A percentile compares a stretch with the other conserved stretches of the same genome.
Conservation (phyloP, 1,140 invertebrate species). For the Ptiloglossa arizonensis region DNA sequence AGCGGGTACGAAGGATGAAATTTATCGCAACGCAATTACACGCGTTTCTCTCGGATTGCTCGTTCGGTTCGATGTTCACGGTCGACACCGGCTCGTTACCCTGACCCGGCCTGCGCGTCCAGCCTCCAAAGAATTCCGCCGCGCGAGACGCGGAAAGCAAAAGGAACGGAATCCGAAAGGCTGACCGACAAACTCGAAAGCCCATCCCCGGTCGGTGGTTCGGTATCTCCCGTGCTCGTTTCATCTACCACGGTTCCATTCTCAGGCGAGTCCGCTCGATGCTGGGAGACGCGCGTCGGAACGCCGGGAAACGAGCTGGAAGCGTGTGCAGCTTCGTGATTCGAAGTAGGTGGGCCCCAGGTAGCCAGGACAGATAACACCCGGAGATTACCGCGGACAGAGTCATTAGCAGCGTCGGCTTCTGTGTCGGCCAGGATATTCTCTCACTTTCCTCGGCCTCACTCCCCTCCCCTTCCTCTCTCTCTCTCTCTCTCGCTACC, state of each 20-base stretch:
- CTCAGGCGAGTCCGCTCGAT: background rate
- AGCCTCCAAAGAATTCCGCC: background rate
- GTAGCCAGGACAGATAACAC: conserved; percentile 82
- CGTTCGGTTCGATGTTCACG: background rate
- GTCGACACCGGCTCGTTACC: background rate
- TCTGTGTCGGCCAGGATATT: conserved; percentile 77
- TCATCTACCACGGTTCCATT: background rate
- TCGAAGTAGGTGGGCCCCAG: conserved; percentile 82
- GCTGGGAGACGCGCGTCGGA: background rate
- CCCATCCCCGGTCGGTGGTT: background rate
- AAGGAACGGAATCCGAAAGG: background rate
- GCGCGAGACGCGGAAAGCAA: background rate
- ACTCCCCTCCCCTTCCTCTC: conserved; percentile 13
- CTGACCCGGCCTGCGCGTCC: background rate
- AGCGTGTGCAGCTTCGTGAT: conserved; percentile 76
- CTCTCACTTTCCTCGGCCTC: conserved; percentile 58
- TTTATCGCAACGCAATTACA: too few relatives aligned
- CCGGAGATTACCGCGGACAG: conserved; percentile 81
- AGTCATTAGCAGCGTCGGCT: conserved; percentile 82
- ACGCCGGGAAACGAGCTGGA: conserved; percentile 52
- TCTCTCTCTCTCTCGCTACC: conserved; percentile 49
- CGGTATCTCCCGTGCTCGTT: background rate
- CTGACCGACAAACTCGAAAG: background rate
- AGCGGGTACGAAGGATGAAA: too few relatives aligned
- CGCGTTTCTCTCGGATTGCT: too few relatives aligned